These are phyloP conservation scores for Ianthella basta DNA, from an alignment of 37 sponge, comb jelly and placozoan genomes.

Conservation along the genomic window DNA sequence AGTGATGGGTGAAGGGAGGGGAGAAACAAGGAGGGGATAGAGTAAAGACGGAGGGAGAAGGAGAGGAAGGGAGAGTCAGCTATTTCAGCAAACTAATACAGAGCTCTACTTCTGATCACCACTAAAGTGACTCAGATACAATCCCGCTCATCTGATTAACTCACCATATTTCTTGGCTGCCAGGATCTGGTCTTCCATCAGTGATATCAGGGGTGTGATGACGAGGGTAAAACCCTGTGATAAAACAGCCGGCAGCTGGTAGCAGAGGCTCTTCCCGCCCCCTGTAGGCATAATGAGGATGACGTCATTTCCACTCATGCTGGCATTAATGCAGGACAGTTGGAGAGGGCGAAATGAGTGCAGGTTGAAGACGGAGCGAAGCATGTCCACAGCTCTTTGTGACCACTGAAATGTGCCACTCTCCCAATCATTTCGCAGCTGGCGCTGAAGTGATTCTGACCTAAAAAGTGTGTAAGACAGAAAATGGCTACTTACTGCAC, in stretches of 20 bases:
- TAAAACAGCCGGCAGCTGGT: slow-evolving; percentile 89
- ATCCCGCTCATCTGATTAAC: no score
- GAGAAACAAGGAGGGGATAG: no score
- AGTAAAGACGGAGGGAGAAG: no score
- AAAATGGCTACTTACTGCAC: no score
- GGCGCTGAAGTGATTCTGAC: neutral
- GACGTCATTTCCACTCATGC: slow-evolving; percentile 72
- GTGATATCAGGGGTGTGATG: slow-evolving; percentile 89
- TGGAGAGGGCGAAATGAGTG: slow-evolving; percentile 81
- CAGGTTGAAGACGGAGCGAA: slow-evolving; percentile 55
- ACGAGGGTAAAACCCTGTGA: slow-evolving; percentile 84
- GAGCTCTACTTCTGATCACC: no score
- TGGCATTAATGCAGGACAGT: slow-evolving; percentile 74
- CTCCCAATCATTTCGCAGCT: slow-evolving; percentile 50
- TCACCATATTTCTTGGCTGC: slow-evolving; percentile 54
- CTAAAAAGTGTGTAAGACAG: no score
- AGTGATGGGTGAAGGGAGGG: no score
- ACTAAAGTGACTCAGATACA: no score
- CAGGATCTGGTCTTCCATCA: slow-evolving; percentile 95
- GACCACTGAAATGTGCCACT: slow-evolving; percentile 66
- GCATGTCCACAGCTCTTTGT: slow-evolving; percentile 13
- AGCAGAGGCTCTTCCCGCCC: slow-evolving; percentile 97
- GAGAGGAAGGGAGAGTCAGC: no score
- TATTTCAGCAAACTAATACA: neutral
- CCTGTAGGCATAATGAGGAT: slow-evolving; percentile 98